These are phyloP conservation scores for Pantherophis vulpinus DNA, from an alignment of 2,797 vertebrate genomes.

Conservation along the genomic window DNA sequence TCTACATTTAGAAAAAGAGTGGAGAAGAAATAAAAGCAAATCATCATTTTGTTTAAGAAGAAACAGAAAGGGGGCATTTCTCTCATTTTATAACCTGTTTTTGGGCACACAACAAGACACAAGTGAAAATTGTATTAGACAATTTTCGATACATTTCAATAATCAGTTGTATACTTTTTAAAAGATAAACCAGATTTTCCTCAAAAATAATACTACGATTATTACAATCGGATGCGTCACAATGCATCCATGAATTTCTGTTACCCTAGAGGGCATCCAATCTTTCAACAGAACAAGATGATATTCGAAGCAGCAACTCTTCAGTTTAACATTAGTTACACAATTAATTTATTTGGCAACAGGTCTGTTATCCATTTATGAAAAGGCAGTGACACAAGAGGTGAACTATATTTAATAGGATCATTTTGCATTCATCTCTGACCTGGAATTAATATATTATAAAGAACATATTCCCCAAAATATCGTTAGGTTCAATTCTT, in stretches of 20 bases:
- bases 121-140: accelerated
- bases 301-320: not conserved
- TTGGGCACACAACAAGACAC: not conserved
- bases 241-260: not conserved
- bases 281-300: not conserved
- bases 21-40: conserved; percentile 33
- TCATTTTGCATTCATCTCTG: not conserved
- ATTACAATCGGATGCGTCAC: not conserved
- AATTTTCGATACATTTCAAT: not conserved
- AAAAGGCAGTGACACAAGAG: not conserved
- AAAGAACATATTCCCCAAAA: not conserved
- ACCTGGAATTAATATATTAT: not conserved
- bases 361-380: not conserved
- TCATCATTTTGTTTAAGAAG: not conserved
- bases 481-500: not conserved
- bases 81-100: not conserved
- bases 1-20: conserved; percentile 17
- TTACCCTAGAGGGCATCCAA: not conserved
- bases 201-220: not conserved
- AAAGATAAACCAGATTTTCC: not conserved
- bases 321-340: not conserved
- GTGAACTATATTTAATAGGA: not conserved
- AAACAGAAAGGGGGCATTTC: not conserved
- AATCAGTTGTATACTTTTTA: not conserved
- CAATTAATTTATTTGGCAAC: not conserved